Base-by-base conservation (phyloP, 2,797 vertebrate species). In the Thamnophis elegans region DNA sequence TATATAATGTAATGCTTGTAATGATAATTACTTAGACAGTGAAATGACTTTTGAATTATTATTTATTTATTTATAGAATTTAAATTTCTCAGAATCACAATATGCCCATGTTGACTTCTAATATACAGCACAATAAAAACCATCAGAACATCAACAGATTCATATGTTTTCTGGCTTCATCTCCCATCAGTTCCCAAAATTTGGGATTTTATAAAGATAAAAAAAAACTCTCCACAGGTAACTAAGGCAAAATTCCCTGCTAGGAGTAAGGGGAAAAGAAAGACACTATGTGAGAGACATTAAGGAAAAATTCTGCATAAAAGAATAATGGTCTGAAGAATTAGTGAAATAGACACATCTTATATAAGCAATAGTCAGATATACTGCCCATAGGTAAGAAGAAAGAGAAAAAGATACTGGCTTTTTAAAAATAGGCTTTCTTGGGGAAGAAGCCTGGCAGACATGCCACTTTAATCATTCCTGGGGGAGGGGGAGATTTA, bases 291-390 rank as follows among this genome's bases (percentile, higher is more conserved):
- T 82, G 20, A 82, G 36, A 82, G 9, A 82, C 9, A 11, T 36
- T 82, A 47, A 47, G 20, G 10, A 47, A 82, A 47, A 25, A 82
- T 18, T 82, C 20, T 82, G 0, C 73, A 82, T 22, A 5, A 82
- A 25, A 4, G 36, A 47, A 3, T 47, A 82, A 87, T 56, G 2
- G 86, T 36, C 18, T 58, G 18, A 36, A 10, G 86, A 56, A 87
- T 78, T 95, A 32, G 25, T 93, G 58, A 90, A 94, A 92, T 91
- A 28, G 58, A 86, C 1, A n/a, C 87, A 94, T 88, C 85, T 10
- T 59, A 88, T 92, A 42, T 65, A 32, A 90, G n/a, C 47, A 32
- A 25, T 87, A 28, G 53, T 90, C 93, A 85, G 0, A 68, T 86
- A 25, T 47, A 47, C 73, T 82, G 36, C 73, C 4, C 42, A 25